Evolutionary conservation across 1,140 invertebrate species (phyloP), one percentile per base, ranked within the genome.

Genomic region (Macrotrachela quadricornifera): DNA sequence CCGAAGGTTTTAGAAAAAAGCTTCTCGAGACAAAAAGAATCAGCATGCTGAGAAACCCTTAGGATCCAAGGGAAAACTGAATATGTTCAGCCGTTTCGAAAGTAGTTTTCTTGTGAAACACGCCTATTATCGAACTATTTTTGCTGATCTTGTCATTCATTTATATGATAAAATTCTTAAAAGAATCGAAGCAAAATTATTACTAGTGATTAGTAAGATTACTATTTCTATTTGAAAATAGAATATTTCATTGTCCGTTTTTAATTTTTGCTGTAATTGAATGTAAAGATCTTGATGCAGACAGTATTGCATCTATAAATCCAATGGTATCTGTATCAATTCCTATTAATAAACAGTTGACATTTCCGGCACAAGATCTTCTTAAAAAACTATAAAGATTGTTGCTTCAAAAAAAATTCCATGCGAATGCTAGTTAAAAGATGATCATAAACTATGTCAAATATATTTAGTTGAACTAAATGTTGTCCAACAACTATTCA

Each of bases 241-340:
- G 2, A 30, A 4, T 4, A 30, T 30, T 4, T 4, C 8, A 30
- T 30, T 30, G 8, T 30, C 3, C 8, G 2, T 30, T 30, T 30
- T 30, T 30, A 30, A 82, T 92, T 0, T 80, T 83, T 0, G 86
- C 86, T 0, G 78, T 95, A n/a, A 67, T 95, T 49, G 87, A 92
- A 63, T 83, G 88, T 66, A 85, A 92, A 68, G 85, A 83, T 46
- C 87, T 91, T 30, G 21, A 30, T 30, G 2, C 21, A 30, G 21
- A 8, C 0, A 66, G 80, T 21, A 71, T 74, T 36, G 73, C 72
- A 10, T 65, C 63, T 15, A 15, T 48, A 30, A 74, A 75, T 58
- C 74, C 74, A 49, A 66, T 63, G 62, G 63, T 30, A 30, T 30
- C 21, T 30, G 21, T 2, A 30, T 4, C 2, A 4, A 30, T 4